Percentiles rank a stretch among this genome's conserved stretches.
These are phyloP conservation scores for Rhinichthys klamathensis DNA, from an alignment of 2,113 vertebrate species.

Conservation along the genomic window DNA sequence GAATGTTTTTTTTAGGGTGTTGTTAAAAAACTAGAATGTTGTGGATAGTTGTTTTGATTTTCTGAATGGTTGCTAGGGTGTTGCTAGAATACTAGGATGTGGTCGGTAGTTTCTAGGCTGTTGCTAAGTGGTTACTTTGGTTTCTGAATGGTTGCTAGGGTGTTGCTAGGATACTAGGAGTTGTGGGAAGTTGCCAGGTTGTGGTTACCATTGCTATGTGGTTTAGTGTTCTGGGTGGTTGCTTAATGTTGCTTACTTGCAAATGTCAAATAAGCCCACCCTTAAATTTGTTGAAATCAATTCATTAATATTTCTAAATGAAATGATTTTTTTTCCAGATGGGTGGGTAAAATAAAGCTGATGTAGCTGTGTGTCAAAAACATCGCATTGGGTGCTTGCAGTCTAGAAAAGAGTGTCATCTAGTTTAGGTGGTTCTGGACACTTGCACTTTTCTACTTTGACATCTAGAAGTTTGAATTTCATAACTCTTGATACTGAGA, in stretches of 20 bases:
- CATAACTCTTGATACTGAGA: not conserved
- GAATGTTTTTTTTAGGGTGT: not conserved
- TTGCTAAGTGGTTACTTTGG: not conserved
- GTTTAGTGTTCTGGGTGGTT: not conserved
- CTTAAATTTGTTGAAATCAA: not conserved
- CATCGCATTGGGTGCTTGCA: not conserved
- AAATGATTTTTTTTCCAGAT: not conserved
- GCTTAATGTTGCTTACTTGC: not conserved
- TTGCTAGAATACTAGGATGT: not conserved
- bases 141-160: not conserved
- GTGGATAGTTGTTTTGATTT: not conserved
- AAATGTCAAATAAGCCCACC: not conserved
- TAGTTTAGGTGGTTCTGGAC: not conserved
- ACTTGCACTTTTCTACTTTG: not conserved
- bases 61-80: not conserved
- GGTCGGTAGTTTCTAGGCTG: not conserved
- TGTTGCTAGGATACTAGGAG: not conserved
- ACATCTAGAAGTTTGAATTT: not conserved
- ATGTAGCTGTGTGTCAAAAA: not conserved
- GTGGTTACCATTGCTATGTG: not conserved
- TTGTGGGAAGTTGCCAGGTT: not conserved
- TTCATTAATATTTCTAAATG: not conserved
- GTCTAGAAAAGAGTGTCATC: not conserved
- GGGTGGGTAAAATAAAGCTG: not conserved
- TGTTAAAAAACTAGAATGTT: not conserved